Evolutionary conservation across 2,113 vertebrate genomes (phyloP).

Genomic region (Petrocephalus zakoni): DNA sequence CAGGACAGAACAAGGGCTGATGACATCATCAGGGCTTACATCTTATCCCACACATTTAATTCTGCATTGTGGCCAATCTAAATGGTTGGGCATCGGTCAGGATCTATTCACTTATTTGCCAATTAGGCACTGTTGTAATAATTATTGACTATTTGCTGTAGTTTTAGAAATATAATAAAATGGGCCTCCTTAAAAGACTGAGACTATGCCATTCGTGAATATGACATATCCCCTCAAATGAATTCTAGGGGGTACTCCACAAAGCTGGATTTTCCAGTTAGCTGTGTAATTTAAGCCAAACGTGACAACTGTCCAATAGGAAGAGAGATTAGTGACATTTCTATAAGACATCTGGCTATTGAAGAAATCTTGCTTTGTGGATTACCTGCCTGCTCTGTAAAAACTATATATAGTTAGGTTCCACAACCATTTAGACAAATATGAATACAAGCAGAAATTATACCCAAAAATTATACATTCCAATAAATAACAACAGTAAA

Average conservation of each 20-base stretch:
- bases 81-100: not conserved
- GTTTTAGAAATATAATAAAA: not conserved
- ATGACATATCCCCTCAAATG: not conserved
- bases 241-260: not conserved
- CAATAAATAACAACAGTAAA: not conserved
- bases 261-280: not conserved
- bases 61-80: not conserved
- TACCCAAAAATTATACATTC: not conserved
- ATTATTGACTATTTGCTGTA: not conserved
- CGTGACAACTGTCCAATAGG: not conserved
- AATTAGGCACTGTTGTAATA: not conserved
- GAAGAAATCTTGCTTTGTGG: not conserved
- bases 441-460: not conserved
- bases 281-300: not conserved
- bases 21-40: not conserved
- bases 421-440: not conserved
- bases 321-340: not conserved
- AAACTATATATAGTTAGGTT: not conserved
- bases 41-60: not conserved
- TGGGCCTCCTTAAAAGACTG: not conserved
- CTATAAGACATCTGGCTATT: not conserved
- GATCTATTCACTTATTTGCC: not conserved
- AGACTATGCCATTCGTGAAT: not conserved
- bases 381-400: not conserved
- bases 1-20: constrained; percentile 6